These are phyloP conservation scores for Formica selysi DNA, from an alignment of 1,140 invertebrate species.

Conservation along the genomic window DNA sequence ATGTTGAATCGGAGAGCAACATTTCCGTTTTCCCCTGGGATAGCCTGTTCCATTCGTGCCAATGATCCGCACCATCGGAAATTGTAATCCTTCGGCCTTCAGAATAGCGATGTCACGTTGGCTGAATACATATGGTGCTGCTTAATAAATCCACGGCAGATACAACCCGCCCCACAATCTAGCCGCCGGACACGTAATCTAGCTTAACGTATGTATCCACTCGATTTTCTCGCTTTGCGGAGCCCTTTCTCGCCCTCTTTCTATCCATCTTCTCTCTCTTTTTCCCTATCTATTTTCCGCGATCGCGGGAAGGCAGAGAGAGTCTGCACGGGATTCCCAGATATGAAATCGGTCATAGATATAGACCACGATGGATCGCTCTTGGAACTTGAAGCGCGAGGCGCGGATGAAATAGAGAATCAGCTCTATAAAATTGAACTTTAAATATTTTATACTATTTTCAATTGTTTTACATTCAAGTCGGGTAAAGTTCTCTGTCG, in stretches of 20 bases:
- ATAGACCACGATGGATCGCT: conserved; percentile 53
- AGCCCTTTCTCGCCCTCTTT: conserved; percentile 29
- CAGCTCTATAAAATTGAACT: conserved; percentile 46
- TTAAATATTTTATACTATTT: conserved; percentile 21
- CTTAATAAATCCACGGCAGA: conserved; percentile 74
- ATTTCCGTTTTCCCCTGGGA: neutral
- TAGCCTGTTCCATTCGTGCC: neutral
- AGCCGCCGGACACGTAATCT: conserved; percentile 73
- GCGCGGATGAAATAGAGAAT: neutral
- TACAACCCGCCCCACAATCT: conserved; percentile 64
- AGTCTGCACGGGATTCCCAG: conserved; percentile 32
- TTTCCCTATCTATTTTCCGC: conserved; percentile 11
- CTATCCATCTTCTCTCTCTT: conserved; percentile 26
- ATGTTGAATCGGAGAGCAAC: neutral
- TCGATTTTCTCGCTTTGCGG: conserved; percentile 69
- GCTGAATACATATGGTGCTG: conserved; percentile 55
- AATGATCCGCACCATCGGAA: conserved; percentile 61
- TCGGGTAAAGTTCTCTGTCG: conserved; percentile 1
- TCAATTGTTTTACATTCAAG: neutral
- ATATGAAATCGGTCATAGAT: conserved; percentile 55
- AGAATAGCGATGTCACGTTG: neutral
- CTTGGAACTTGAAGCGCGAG: conserved; percentile 28
- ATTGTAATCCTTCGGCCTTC: conserved; percentile 66
- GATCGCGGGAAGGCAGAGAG: conserved; percentile 15
- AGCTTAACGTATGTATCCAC: conserved; percentile 72